Conservation (phyloP, 2,888 invertebrate genomes). For the Sminthurides aquaticus region DNA sequence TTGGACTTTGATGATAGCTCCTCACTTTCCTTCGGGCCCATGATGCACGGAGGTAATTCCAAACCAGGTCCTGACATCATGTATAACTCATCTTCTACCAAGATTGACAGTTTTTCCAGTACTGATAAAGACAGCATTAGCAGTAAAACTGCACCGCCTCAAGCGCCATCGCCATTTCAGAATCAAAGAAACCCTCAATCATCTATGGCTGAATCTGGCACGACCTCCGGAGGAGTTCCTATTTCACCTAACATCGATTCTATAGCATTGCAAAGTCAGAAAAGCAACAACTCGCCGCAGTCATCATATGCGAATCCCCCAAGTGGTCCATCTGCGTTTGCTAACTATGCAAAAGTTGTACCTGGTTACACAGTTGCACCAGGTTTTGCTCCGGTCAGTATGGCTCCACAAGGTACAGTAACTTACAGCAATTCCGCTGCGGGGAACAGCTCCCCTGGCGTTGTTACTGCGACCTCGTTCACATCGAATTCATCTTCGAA, state of each 20-base stretch:
- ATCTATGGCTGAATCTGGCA: slow-evolving; percentile 16
- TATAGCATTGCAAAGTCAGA: slow-evolving; percentile 20
- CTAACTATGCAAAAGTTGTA: slow-evolving; percentile 37
- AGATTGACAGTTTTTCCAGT: slow-evolving; percentile 25
- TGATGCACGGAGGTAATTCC: slow-evolving; percentile 30
- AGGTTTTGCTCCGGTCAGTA: slow-evolving; percentile 33
- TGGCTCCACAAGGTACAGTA: slow-evolving; percentile 12
- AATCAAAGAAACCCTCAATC: slow-evolving; percentile 36
- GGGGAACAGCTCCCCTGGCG: slow-evolving; percentile 14
- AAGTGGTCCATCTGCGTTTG: slow-evolving; percentile 41
- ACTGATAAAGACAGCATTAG: slow-evolving; percentile 35
- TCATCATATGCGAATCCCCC: slow-evolving; percentile 29
- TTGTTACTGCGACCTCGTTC: slow-evolving; percentile 5
- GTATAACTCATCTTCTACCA: slow-evolving; percentile 27
- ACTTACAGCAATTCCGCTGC: slow-evolving; percentile 20
- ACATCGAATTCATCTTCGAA: slow-evolving; percentile 9
- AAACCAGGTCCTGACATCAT: slow-evolving; percentile 31
- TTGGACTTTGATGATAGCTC: slow-evolving; percentile 62
- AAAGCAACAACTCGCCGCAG: slow-evolving; percentile 21
- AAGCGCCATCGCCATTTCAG: slow-evolving; percentile 39
- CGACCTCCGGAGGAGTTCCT: slow-evolving; percentile 13
- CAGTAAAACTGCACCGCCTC: slow-evolving; percentile 31
- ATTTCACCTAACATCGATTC: slow-evolving; percentile 25
- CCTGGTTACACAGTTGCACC: slow-evolving; percentile 41
- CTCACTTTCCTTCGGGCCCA: slow-evolving; percentile 36